Conservation (phyloP, 2,797 vertebrate genomes). For the Erpetoichthys calabaricus region DNA sequence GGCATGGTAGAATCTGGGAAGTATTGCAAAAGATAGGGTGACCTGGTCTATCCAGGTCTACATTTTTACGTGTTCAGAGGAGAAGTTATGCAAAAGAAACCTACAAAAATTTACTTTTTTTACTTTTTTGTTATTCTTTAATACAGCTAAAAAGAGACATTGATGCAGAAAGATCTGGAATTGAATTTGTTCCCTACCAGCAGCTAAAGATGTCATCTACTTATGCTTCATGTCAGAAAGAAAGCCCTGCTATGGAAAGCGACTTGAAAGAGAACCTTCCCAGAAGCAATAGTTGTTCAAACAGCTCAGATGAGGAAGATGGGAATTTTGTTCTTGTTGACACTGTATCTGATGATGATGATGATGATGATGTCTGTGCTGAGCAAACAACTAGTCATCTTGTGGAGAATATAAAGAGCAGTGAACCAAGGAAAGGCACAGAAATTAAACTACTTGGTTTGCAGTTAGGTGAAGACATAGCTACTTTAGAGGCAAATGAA, state of each 20-base stretch:
- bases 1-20: no score
- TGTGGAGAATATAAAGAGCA: slow-evolving; percentile 51
- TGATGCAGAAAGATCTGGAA: slow-evolving; percentile 53
- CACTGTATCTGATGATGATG: slow-evolving; percentile 16
- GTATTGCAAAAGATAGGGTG: no score
- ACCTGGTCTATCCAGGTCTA: no score
- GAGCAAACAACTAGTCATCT: slow-evolving; percentile 14
- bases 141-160: slow-evolving; percentile 59
- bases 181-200: slow-evolving; percentile 61
- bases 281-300: not conserved
- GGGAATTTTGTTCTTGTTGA: slow-evolving; percentile 14
- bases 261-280: not conserved
- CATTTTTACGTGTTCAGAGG: no score
- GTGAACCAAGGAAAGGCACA: slow-evolving; percentile 48
- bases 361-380: slow-evolving; percentile 10
- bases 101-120: not conserved
- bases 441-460: slow-evolving; percentile 57
- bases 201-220: slow-evolving; percentile 41
- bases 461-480: slow-evolving; percentile 53
- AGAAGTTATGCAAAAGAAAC: no score
- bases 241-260: not conserved
- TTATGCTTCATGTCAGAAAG: slow-evolving; percentile 26
- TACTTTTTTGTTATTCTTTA: not conserved
- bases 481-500: slow-evolving; percentile 39
- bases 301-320: slow-evolving; percentile 8